Evolutionary conservation across 2,888 invertebrate genomes (phyloP).

Genomic region (Chrysolina americana): DNA sequence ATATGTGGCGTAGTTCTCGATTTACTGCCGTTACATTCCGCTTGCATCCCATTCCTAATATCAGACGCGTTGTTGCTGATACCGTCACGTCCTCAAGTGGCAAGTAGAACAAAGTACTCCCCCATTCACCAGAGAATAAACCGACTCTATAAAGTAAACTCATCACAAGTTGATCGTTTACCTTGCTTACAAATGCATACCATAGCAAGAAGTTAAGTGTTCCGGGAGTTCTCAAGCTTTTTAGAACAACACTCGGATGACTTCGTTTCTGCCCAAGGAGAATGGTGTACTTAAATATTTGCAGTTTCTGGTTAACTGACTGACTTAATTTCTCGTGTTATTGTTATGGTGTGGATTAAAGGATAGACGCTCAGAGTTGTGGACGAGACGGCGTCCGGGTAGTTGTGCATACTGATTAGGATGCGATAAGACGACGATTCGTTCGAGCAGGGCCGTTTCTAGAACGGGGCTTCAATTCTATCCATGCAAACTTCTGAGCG

Average conservation of each 20-base stretch:
- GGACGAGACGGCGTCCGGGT: slow-evolving; percentile 29
- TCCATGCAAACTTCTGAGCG: too few species aligned
- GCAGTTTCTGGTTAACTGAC: slow-evolving; percentile 27
- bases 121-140: slow-evolving; percentile 21
- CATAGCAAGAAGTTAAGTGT: slow-evolving; percentile 33
- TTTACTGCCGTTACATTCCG: not conserved
- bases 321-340: slow-evolving; percentile 32
- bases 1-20: not conserved
- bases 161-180: slow-evolving; percentile 56
- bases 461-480: not conserved
- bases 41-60: not conserved
- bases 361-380: not conserved
- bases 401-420: slow-evolving; percentile 44
- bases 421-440: slow-evolving; percentile 35
- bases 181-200: slow-evolving; percentile 57
- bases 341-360: slow-evolving; percentile 29
- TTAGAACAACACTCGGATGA: slow-evolving; percentile 24
- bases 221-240: slow-evolving; percentile 23
- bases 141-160: slow-evolving; percentile 52
- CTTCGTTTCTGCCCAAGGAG: slow-evolving; percentile 23
- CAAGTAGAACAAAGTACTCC: slow-evolving; percentile 14
- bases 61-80: slow-evolving; percentile 3
- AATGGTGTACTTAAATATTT: slow-evolving; percentile 21
- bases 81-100: slow-evolving; percentile 14
- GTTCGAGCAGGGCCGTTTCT: not conserved